Evolutionary conservation across 64 coral and sea anemone species (phyloP), one percentile per base, ranked within the genome.

Genomic region (Pocillopora damicornis): DNA sequence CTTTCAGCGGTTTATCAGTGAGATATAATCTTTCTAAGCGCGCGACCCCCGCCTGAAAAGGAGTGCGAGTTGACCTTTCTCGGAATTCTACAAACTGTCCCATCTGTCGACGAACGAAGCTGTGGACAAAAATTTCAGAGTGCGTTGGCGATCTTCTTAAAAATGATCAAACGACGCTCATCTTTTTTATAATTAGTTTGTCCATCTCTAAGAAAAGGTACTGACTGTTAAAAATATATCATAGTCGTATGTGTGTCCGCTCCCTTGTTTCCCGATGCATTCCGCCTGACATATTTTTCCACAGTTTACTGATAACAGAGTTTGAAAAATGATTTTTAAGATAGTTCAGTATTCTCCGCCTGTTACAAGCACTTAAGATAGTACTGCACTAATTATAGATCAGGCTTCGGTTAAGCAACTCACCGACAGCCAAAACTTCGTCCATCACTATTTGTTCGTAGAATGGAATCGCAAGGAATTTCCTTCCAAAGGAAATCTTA

Each of bases 401-500:
- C 67, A 71, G 25, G 67, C 67, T n/a, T 71, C 22, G 11, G 11
- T 25, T 71, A 71, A 23, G 20, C 5, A 20, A 23, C 25, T 20
- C 22, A 10, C 67, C 25, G 4, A 11, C 61, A 1, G 61, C 7
- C 25, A 23, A n/a, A 22, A 78, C 1, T 58, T 58, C 22, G 56
- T 72, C 6, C 72, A 37, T 58, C 64, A 8, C 0, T n/a, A 72
- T 71, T 71, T 23, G 15, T 18, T 11, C 16, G 26, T 71, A 58
- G 22, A 51, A 85, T 56, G 64, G 37, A 85, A 51, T 42, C 38
- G 18, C 22, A n/a, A 71, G 22, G 81, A 71, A 85, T 85, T 85
- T 85, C 81, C 81, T 85, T 30, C 64, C 58, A 51, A 85, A 18
- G 81, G 81, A 85, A 85, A 72, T 85, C 81, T 85, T 72, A 37